These are phyloP conservation scores for Meganola albula DNA, from an alignment of 2,888 invertebrate species.

Conservation along the genomic window DNA sequence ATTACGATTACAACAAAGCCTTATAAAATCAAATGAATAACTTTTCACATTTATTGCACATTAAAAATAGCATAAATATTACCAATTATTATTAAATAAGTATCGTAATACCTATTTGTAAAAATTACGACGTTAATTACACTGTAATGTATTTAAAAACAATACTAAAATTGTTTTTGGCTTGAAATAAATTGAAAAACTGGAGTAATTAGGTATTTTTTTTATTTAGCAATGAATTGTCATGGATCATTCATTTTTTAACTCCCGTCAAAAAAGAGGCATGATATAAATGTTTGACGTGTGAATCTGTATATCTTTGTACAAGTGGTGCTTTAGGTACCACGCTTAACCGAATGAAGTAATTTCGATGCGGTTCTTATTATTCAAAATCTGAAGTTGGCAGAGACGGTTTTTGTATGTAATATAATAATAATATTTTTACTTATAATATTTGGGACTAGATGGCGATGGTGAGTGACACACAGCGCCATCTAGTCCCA, in stretches of 20 bases:
- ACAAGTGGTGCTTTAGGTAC: too few relatives aligned
- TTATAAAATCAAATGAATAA: constrained; percentile 59
- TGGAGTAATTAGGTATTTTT: constrained; percentile 42
- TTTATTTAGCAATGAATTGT: constrained; percentile 32
- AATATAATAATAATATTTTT: too few relatives aligned
- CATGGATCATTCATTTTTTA: constrained; percentile 33
- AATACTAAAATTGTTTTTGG: constrained; percentile 42
- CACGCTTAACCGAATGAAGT: too few relatives aligned
- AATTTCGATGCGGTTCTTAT: too few relatives aligned
- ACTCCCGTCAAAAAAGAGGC: too few relatives aligned
- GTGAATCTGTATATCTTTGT: too few relatives aligned
- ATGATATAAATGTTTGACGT: constrained; percentile 4
- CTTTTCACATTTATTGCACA: constrained; percentile 70
- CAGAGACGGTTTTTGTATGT: too few relatives aligned
- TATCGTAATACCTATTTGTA: constrained; percentile 43
- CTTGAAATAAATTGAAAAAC: constrained; percentile 33
- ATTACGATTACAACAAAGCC: constrained; percentile 38
- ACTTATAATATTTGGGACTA: too few relatives aligned
- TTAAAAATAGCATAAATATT: constrained; percentile 63
- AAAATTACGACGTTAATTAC: constrained; percentile 41
- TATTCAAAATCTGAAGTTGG: too few relatives aligned
- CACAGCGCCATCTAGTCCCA: too few relatives aligned
- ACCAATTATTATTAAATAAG: constrained; percentile 44
- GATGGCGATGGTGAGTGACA: too few relatives aligned
- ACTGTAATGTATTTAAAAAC: constrained; percentile 25